These are phyloP conservation scores for Eretmocerus hayati DNA, from an alignment of 2,888 invertebrate genomes.

Conservation along the genomic window DNA sequence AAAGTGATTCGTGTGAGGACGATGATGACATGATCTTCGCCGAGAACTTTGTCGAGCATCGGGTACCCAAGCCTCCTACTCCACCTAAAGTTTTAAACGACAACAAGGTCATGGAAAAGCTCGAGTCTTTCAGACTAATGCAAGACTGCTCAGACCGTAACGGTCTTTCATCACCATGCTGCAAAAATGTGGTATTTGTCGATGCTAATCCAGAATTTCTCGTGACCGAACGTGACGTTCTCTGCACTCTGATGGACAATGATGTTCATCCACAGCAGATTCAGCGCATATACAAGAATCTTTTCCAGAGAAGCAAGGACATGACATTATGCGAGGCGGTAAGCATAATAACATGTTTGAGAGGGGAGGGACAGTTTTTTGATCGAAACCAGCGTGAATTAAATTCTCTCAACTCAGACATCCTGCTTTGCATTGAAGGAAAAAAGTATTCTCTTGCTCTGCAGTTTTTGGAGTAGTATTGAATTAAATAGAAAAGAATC, in stretches of 20 bases:
- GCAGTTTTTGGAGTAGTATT: too few species aligned
- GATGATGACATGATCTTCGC: constrained; percentile 26
- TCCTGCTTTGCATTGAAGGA: too few species aligned
- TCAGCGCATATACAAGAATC: constrained; percentile 32
- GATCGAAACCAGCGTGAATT: too few species aligned
- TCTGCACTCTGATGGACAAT: constrained; percentile 36
- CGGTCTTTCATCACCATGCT: neutral
- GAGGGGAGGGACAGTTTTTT: too few species aligned
- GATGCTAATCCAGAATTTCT: constrained; percentile 38
- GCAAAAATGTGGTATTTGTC: constrained; percentile 28
- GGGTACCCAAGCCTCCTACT: constrained; percentile 32
- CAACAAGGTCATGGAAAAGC: constrained; percentile 30
- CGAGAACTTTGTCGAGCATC: constrained; percentile 16
- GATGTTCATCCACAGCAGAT: constrained; percentile 34
- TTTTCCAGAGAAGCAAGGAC: constrained; percentile 32
- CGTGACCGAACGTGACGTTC: constrained; percentile 34
- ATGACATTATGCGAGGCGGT: constrained; percentile 14
- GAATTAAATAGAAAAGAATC: too few species aligned
- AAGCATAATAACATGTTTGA: neutral
- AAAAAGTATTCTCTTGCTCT: too few species aligned
- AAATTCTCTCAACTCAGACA: too few species aligned
- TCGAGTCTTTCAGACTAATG: constrained; percentile 10
- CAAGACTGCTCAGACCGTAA: constrained; percentile 3
- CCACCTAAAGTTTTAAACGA: constrained; percentile 34
- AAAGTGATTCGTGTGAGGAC: constrained; percentile 37